phyloP scores from a whole-genome alignment of 2,113 vertebrate genomes.

The Panthera uncia region DNA sequence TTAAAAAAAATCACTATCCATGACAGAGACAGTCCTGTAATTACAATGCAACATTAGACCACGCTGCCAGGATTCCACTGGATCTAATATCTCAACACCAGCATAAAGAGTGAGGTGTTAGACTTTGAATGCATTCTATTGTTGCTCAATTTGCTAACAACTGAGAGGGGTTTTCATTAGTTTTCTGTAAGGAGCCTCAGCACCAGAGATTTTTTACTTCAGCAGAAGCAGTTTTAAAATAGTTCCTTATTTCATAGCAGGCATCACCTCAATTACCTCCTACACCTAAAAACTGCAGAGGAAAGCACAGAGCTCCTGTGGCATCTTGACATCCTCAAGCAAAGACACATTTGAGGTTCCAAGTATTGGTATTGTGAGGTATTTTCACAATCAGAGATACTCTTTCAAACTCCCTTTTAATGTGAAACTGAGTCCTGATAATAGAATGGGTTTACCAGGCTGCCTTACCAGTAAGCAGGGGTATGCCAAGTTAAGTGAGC shows the following conservation, averaged over 20 bases:
- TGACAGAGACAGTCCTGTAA: neutral
- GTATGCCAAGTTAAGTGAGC: neutral
- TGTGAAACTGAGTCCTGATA: neutral
- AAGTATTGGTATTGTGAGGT: neutral
- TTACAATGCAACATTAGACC: neutral
- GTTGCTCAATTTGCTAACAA: neutral
- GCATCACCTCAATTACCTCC: neutral
- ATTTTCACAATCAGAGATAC: neutral
- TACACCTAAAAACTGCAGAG: neutral
- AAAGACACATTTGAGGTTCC: neutral
- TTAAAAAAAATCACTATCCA: no score
- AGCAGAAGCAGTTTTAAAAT: conserved; percentile 19
- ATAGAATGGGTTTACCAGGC: neutral
- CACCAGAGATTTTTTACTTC: neutral
- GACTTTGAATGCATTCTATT: neutral
- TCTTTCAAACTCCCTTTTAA: neutral
- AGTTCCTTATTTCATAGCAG: neutral
- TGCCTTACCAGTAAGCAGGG: neutral
- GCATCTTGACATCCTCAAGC: neutral
- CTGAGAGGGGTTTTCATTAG: neutral
- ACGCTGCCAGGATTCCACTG: neutral
- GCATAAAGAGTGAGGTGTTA: neutral
- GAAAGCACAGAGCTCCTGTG: neutral
- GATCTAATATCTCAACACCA: neutral
- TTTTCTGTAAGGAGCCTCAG: neutral